Evolutionary conservation across 2,888 invertebrate species (phyloP), one percentile per base, ranked within the genome.

Genomic region (Trichopoda pennipes): DNA sequence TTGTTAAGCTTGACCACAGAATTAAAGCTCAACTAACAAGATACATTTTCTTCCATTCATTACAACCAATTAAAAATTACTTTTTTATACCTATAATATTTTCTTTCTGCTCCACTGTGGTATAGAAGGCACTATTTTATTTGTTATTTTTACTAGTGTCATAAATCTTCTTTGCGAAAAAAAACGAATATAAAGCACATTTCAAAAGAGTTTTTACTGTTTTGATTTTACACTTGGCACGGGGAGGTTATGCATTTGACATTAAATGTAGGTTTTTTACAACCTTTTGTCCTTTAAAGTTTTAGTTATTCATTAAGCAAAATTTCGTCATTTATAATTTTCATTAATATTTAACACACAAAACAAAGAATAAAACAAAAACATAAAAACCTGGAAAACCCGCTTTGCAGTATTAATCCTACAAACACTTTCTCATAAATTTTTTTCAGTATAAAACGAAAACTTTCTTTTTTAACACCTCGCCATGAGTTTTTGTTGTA

Each of bases 301-400:
- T 76, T 51, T 32, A 28, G 55, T 68, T 16, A 56, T 64, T 56
- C 35, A 21, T 23, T 28, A 23, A 19, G 28, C 61, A 56, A 32
- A 58, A 49, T 76, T 72, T 60, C 68, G 60, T 61, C 47, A 81
- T 64, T 81, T 55, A 72, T 76, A 72, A 76, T 76, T 69, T 66
- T 60, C 47, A 77, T 64, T 64, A 66, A 58, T 60, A 55, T 75
- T 60, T 66, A 42, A 63, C 32, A 61, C 28, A 70, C 3, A 35
- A 14, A 28, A 55, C 1, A 28, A 21, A 55, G 19, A 47, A 9
- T 14, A 0, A 38, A 42, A 56, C 14, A 12, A 14, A 9, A 17
- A 10, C n/a, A 12, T 53, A 42, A 6, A 47, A 38, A 17, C 47
- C 38, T 21, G 19, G 38, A 61, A 23, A 61, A 53, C 1, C 32